Conservation (phyloP, 2,797 vertebrate genomes). For the Arnoldichthys spilopterus region DNA sequence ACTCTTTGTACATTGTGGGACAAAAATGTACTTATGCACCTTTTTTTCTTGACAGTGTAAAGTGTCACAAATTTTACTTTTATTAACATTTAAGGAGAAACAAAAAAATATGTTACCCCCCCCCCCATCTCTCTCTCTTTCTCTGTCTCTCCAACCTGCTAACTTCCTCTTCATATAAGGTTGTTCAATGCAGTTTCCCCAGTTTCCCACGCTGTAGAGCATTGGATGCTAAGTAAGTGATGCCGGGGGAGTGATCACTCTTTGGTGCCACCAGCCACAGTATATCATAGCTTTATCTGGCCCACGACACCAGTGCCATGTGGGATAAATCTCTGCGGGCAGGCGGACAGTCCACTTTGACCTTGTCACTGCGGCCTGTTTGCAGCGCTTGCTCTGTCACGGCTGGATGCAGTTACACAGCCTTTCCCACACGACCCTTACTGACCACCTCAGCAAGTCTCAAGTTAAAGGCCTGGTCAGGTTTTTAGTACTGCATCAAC, state of each 20-base stretch:
- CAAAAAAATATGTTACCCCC: too few species aligned
- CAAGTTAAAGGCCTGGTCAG: background rate
- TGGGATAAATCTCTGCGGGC: slow-evolving; percentile 69
- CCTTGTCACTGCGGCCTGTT: slow-evolving; percentile 16
- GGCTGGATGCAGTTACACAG: slow-evolving; percentile 12
- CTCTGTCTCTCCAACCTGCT: slow-evolving; percentile 6
- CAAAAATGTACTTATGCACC: too few species aligned
- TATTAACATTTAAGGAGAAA: too few species aligned
- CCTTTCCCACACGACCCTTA: background rate
- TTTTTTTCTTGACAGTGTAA: too few species aligned
- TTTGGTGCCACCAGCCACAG: slow-evolving; percentile 54
- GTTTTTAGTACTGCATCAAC: background rate
- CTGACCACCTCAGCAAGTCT: slow-evolving; percentile 20
- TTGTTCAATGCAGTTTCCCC: slow-evolving; percentile 67
- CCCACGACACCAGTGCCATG: slow-evolving; percentile 60
- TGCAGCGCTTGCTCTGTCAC: slow-evolving; percentile 20
- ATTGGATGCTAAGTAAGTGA: slow-evolving; percentile 52
- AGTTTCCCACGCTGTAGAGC: slow-evolving; percentile 71
- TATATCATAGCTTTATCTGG: slow-evolving; percentile 68
- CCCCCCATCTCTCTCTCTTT: slow-evolving; percentile 11
- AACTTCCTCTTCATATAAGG: slow-evolving; percentile 64
- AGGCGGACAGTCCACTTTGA: slow-evolving; percentile 65
- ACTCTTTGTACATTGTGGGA: too few species aligned
- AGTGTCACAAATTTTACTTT: too few species aligned
- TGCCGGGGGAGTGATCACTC: slow-evolving; percentile 65